phyloP scores from a whole-genome alignment of 1,140 invertebrate species.

The Zaprionus nigranus region DNA sequence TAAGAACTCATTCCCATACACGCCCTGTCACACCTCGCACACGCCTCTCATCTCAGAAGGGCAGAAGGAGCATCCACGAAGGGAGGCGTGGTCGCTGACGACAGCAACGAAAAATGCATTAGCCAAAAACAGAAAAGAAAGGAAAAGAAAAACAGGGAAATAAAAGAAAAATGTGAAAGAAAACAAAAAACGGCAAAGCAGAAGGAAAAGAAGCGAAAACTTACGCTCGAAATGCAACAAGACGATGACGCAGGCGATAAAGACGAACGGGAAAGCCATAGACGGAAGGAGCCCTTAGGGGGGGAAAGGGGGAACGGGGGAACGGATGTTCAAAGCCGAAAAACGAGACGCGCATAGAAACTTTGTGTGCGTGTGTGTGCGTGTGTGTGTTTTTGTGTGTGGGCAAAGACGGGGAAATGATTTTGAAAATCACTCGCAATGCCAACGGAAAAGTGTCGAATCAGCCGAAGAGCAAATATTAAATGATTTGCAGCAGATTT shows the following conservation, averaged over 20 bases:
- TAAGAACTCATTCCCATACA: no score
- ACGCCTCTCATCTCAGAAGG: neutral
- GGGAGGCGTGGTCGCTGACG: constrained; percentile 29
- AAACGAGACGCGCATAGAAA: neutral
- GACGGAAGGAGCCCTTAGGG: neutral
- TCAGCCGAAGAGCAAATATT: constrained; percentile 64
- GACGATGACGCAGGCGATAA: constrained; percentile 39
- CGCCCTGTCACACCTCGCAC: neutral
- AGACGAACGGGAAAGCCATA: constrained; percentile 6
- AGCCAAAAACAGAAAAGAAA: constrained; percentile 26
- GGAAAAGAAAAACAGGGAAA: constrained; percentile 9
- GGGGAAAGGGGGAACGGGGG: neutral
- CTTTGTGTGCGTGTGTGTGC: no score
- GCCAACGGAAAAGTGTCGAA: constrained; percentile 61
- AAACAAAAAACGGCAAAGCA: constrained; percentile 1
- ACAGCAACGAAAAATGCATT: constrained; percentile 48
- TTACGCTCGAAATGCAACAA: constrained; percentile 45
- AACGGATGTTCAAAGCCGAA: constrained; percentile 24
- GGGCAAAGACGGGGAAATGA: constrained; percentile 32
- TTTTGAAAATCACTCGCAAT: constrained; percentile 58
- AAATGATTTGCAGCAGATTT: constrained; percentile 66
- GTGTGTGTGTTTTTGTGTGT: no score
- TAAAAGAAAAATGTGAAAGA: constrained; percentile 13
- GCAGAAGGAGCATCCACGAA: neutral
- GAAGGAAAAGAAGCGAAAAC: constrained; percentile 13